These are phyloP conservation scores for Cotesia typhae DNA, from an alignment of 1,140 invertebrate species.

Conservation along the genomic window DNA sequence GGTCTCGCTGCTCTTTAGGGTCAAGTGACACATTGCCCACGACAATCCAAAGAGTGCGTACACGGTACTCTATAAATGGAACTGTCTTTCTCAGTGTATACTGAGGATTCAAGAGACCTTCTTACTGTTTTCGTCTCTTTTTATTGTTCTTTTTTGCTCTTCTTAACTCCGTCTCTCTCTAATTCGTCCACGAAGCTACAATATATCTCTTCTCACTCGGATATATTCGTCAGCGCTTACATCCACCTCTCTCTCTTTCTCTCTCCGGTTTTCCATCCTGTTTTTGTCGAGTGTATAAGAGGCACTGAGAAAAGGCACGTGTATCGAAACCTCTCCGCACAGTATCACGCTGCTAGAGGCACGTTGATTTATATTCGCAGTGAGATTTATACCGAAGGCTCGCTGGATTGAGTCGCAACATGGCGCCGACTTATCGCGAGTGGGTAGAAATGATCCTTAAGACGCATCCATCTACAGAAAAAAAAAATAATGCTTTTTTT, in stretches of 20 bases:
- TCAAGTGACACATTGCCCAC: conserved; percentile 16
- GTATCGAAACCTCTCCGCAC: conserved; percentile 48
- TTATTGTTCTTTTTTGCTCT: conserved; percentile 39
- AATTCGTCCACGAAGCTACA: neutral
- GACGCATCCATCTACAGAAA: too few relatives aligned
- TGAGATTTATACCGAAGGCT: conserved; percentile 63
- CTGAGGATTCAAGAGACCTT: conserved; percentile 26
- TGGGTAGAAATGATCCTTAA: conserved; percentile 57
- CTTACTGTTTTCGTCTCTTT: conserved; percentile 56
- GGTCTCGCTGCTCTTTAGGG: conserved; percentile 14
- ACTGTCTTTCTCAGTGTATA: conserved; percentile 53
- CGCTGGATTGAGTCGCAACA: conserved; percentile 64
- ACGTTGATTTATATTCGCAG: conserved; percentile 61
- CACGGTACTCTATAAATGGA: conserved; percentile 54
- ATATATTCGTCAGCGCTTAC: neutral
- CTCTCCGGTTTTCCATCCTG: neutral
- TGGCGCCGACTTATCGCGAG: conserved; percentile 64
- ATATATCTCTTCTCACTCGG: neutral
- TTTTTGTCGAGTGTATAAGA: neutral
- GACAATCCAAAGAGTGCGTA: conserved; percentile 41
- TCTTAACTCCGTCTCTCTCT: conserved; percentile 1
- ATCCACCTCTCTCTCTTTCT: neutral
- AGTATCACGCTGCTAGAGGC: conserved; percentile 62
- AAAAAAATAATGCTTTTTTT: too few relatives aligned
- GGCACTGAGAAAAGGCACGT: conserved; percentile 4